Base-by-base conservation (phyloP, 1,140 invertebrate species). In the Diorhabda sublineata region DNA sequence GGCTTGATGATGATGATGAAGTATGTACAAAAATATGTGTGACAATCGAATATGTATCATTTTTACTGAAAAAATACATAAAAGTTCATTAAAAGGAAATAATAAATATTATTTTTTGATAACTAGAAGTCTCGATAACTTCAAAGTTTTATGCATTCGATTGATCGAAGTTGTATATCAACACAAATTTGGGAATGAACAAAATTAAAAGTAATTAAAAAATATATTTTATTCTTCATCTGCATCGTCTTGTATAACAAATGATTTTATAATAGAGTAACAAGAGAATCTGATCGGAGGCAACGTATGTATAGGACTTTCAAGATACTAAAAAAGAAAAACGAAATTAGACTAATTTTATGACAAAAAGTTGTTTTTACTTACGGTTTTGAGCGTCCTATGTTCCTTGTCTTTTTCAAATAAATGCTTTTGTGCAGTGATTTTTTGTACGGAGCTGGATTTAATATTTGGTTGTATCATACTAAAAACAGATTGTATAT, bases 291-390 rank as follows among this genome's bases (percentile, higher is more conserved):
- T 78, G 72, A 84, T 81, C 26, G 83, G 83, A 41, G 82, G 82
- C 74, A 85, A 77, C 58, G 85, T 86, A 73, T 86, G 85, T 66
- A 84, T 81, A 61, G 86, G 81, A 56, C 80, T 77, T 26, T 84
- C 83, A 66, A 86, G 75, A 71, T 85, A 78, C 84, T 86, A 76
- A 72, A 84, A 83, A 71, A 76, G 71, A 82, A 82, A 65, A 74
- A 42, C 8, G 5, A 57, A 57, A 64, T 61, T 4, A 43, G 58
- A 45, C 42, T 44, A 72, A 42, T 42, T 47, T 26, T 58, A n/a
- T 66, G 5, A n/a, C 8, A 70, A 64, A 45, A 41, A 64, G 57
- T 59, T 41, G 7, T 45, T 11, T 56, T 60, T n/a, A 47, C n/a
- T 67, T 68, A 76, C 75, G 64, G 74, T 71, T 72, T 66, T 76